Conservation (phyloP, 2,888 invertebrate species). For the Eremobia ochroleuca region DNA sequence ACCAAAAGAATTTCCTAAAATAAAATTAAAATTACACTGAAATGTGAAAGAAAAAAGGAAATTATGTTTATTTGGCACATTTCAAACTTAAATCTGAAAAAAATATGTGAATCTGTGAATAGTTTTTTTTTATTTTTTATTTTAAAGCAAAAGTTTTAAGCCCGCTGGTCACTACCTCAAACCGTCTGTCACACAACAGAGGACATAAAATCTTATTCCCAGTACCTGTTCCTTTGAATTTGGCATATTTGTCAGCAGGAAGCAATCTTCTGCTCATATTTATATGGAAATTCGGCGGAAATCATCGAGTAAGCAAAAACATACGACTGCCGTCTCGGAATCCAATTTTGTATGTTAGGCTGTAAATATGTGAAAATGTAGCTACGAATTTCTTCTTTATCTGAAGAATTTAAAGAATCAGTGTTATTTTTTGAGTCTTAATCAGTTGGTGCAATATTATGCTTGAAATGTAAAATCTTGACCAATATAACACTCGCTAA, state of each 20-base stretch:
- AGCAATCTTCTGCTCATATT: constrained; percentile 63
- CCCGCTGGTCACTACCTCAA: too few relatives aligned
- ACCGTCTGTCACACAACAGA: constrained; percentile 46
- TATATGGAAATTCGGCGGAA: constrained; percentile 53
- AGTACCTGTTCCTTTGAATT: constrained; percentile 50
- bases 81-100: too few relatives aligned
- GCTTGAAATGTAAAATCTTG: background rate
- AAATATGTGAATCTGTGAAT: too few relatives aligned
- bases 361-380: constrained; percentile 32
- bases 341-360: constrained; percentile 38
- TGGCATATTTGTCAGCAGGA: constrained; percentile 61
- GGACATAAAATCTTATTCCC: constrained; percentile 54
- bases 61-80: too few relatives aligned
- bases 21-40: background rate
- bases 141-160: too few relatives aligned
- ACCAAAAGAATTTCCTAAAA: background rate
- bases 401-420: background rate
- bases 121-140: too few relatives aligned
- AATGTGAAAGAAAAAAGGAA: background rate
- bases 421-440: background rate
- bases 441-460: background rate
- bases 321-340: constrained; percentile 28
- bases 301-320: constrained; percentile 44
- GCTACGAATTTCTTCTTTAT: background rate
- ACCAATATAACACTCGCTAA: background rate